Conservation (phyloP, 2,797 vertebrate species). For the Varecia variegata region DNA sequence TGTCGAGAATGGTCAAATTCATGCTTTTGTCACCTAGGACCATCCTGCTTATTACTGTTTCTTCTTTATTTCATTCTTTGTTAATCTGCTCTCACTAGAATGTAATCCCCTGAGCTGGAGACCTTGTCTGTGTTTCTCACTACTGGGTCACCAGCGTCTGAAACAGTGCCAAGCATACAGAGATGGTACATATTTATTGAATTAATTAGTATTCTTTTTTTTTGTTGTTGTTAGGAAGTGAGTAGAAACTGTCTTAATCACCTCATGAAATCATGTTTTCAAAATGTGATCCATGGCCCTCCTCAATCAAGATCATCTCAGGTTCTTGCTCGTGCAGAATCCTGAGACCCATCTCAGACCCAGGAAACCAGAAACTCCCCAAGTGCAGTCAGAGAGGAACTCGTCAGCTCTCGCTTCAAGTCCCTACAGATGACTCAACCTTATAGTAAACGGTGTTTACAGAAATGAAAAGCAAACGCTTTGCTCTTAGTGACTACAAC, state of each 20-base stretch:
- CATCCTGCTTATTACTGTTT: not conserved
- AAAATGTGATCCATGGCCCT: not conserved
- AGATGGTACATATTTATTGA: not conserved
- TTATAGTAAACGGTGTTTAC: not conserved
- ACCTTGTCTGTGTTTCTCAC: not conserved
- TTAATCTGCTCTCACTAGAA: not conserved
- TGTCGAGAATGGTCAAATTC: not conserved
- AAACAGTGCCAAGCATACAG: not conserved
- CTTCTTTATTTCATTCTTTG: not conserved
- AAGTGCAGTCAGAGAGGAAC: not conserved
- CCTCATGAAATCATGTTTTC: not conserved
- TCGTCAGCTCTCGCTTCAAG: not conserved
- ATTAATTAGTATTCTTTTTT: not conserved
- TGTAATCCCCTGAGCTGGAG: not conserved
- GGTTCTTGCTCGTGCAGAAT: not conserved
- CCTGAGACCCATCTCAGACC: not conserved
- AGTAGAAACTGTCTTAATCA: not conserved
- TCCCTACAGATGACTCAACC: not conserved
- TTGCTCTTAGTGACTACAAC: not conserved
- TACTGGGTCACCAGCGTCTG: too few relatives aligned
- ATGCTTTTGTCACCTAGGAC: not conserved
- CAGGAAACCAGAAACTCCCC: not conserved
- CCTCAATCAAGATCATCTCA: not conserved
- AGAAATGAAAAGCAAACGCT: not conserved
- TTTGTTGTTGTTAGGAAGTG: not conserved